Base-by-base conservation (phyloP, 2,113 vertebrate genomes). In the Trogon melanurus region DNA sequence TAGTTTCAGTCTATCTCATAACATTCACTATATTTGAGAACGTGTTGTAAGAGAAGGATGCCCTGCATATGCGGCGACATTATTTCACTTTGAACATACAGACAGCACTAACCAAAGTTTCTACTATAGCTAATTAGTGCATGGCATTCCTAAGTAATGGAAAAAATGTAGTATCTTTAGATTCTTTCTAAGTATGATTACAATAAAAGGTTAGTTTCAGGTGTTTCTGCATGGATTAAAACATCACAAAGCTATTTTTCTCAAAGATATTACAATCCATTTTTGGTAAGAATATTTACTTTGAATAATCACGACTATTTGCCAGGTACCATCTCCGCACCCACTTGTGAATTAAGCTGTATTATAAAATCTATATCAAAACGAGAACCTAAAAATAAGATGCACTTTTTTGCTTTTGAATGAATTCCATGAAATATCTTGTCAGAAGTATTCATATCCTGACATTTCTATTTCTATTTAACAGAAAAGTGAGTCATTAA, bases 401-500 rank as follows among this genome's bases (percentile, higher is more conserved):
- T 11, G 5, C 10, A 69, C 4, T 58, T 87, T 87, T 66, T n/a
- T 26, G 66, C n/a, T 76, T 86, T 48, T 64, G 50, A 88, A 76
- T 29, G 16, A 89, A 70, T 70, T 79, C 71, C 45, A 36, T 74
- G 21, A 79, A 78, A 69, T 38, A 58, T 56, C 60, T 64, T 73
- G 65, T 93, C 65, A 65, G 54, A 88, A 45, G 27, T 44, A 60
- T 65, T 91, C 45, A 25, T 60, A 79, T 29, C 56, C 56, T 74
- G 72, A 74, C 72, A 54, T 45, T 80, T 45, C 69, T 87, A 34
- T 67, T 92, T 90, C 36, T 80, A 9, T 50, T 60, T 70, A 84
- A 58, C n/a, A 80, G 34, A 71, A 92, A 84, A 69, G 41, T 88
- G 86, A 92, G 38, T 87, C 79, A 94, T 76, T 50, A 58, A 90